Percentiles rank a stretch among this genome's conserved stretches.
Evolutionary conservation across 2,113 vertebrate species (phyloP).

Genomic region (Tyto alba): DNA sequence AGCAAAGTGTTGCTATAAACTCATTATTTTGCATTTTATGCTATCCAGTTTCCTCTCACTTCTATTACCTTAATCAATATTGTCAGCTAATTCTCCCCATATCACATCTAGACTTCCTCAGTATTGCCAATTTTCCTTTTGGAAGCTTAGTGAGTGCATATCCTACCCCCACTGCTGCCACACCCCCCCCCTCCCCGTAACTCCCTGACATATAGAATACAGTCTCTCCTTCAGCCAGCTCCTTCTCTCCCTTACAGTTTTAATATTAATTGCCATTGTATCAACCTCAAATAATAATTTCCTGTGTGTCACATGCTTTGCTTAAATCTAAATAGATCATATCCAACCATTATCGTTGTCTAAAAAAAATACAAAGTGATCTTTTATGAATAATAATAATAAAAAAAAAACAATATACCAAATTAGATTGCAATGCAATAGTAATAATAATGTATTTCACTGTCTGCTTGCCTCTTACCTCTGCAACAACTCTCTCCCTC

Average conservation of each 20-base stretch:
- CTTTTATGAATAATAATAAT: too few species aligned
- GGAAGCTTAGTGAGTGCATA: background rate
- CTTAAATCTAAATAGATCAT: background rate
- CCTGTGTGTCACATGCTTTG: background rate
- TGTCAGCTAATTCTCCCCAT: background rate
- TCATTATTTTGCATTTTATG: background rate
- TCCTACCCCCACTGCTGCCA: background rate
- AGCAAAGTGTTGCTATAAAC: background rate
- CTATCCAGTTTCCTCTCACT: background rate
- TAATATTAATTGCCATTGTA: background rate
- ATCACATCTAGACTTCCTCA: background rate
- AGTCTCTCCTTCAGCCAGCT: background rate
- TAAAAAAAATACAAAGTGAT: background rate
- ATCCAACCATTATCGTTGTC: background rate
- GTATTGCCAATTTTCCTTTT: background rate
- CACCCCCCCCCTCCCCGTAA: fast-evolving
- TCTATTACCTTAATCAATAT: background rate
- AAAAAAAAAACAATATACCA: background rate
- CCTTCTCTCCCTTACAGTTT: background rate
- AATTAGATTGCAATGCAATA: background rate
- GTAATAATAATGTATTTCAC: fast-evolving
- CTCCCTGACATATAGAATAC: fast-evolving
- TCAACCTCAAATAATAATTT: background rate
- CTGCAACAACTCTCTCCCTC: background rate
- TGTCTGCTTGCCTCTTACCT: background rate